phyloP scores from a whole-genome alignment of 2,888 invertebrate genomes.

The Apodemia hepburni region DNA sequence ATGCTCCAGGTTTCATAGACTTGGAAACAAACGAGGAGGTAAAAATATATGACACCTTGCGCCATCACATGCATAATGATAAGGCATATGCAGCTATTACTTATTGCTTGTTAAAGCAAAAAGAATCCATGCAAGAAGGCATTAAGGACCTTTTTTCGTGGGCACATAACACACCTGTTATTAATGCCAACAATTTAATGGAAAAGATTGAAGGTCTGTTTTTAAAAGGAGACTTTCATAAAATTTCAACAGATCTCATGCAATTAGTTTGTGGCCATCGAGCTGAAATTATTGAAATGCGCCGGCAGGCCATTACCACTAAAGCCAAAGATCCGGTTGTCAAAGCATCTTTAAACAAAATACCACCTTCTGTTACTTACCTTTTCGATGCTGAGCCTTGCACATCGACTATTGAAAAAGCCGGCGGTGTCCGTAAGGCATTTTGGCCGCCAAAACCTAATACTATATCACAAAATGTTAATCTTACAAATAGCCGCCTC shows the following conservation, averaged over 20 bases:
- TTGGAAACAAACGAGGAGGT: constrained; percentile 6
- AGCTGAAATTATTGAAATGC: constrained; percentile 30
- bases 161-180: neutral
- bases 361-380: constrained; percentile 21
- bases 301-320: constrained; percentile 25
- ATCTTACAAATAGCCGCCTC: constrained; percentile 11
- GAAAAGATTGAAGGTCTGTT: neutral
- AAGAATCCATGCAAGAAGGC: constrained; percentile 21
- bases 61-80: constrained; percentile 19
- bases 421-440: constrained; percentile 31
- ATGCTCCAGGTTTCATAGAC: constrained; percentile 23
- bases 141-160: constrained; percentile 21
- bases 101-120: constrained; percentile 24
- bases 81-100: constrained; percentile 26
- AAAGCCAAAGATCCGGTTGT: constrained; percentile 25
- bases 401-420: constrained; percentile 29
- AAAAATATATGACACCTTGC: constrained; percentile 23
- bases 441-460: constrained; percentile 28
- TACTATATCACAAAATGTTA: neutral
- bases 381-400: constrained; percentile 27
- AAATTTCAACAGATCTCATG: constrained; percentile 28
- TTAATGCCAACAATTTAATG: neutral
- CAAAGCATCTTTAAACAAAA: constrained; percentile 20
- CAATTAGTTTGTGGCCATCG: constrained; percentile 29
- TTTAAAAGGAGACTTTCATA: constrained; percentile 15